Conservation (phyloP, 2,113 vertebrate species). For the Chrysochloris asiatica region DNA sequence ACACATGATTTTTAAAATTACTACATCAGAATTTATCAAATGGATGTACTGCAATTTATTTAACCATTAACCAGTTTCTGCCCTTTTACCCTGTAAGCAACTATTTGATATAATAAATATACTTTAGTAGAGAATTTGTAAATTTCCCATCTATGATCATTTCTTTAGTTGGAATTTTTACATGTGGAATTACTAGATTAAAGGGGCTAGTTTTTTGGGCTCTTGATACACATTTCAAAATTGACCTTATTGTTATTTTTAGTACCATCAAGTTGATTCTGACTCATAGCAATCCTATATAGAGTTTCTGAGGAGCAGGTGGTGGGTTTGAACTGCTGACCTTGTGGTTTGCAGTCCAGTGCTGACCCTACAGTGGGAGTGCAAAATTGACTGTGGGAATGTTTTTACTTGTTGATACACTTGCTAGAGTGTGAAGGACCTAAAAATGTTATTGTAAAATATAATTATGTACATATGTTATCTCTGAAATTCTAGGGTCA, state of each 20-base stretch:
- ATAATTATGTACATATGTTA: not conserved
- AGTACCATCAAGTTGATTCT: too few species aligned
- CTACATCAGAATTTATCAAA: not conserved
- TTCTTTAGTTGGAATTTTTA: conserved; percentile 30
- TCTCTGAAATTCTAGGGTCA: conserved; percentile 13
- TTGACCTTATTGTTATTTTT: too few species aligned
- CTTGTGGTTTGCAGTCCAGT: too few species aligned
- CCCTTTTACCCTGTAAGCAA: not conserved
- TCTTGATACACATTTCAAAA: not conserved
- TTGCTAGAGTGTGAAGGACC: not conserved
- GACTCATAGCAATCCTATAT: too few species aligned
- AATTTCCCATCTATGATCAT: not conserved
- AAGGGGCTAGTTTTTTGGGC: not conserved
- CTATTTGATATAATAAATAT: conserved; percentile 17
- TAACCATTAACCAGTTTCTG: not conserved
- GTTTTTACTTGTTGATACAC: not conserved
- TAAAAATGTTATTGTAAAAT: conserved; percentile 31
- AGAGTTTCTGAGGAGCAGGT: too few species aligned
- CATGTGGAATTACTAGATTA: not conserved
- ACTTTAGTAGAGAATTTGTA: conserved; percentile 12
- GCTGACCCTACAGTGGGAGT: too few species aligned
- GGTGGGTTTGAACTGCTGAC: too few species aligned
- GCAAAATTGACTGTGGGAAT: conserved; percentile 17
- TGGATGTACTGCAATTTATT: not conserved
- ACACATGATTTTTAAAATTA: conserved; percentile 39